Conservation (phyloP, 1,140 invertebrate species). For the Lasioglossum baleicum region DNA sequence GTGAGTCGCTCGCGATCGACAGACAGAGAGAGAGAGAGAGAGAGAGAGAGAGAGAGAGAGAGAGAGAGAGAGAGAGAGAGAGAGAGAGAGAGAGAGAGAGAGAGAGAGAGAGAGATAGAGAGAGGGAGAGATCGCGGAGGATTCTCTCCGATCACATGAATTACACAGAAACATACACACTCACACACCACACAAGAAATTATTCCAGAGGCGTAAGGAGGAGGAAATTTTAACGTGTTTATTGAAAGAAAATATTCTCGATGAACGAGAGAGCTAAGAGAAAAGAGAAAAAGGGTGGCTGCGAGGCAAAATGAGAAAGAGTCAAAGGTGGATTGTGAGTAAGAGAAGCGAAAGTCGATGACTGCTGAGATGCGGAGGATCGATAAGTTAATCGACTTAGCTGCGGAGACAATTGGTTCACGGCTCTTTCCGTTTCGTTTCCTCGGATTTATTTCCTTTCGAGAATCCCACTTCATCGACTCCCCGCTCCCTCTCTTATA, state of each 20-base stretch:
- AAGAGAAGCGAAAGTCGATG: constrained; percentile 34
- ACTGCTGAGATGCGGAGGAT: constrained; percentile 21
- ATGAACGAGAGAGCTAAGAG: background rate
- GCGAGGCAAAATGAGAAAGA: constrained; percentile 9
- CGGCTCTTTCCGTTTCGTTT: constrained; percentile 40
- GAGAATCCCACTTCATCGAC: background rate
- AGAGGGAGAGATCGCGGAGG: background rate
- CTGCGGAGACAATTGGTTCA: constrained; percentile 54
- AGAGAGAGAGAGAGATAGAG: too few relatives aligned
- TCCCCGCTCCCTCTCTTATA: background rate
- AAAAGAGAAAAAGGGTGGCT: background rate
- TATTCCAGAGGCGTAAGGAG: too few relatives aligned
- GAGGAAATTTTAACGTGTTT: too few relatives aligned
- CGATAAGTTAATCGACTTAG: constrained; percentile 42
- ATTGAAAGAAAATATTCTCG: background rate
- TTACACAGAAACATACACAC: too few relatives aligned
- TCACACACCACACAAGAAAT: too few relatives aligned
- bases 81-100: too few relatives aligned
- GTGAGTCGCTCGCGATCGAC: background rate
- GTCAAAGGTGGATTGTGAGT: background rate
- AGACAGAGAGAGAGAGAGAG: too few relatives aligned
- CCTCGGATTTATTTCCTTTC: constrained; percentile 19
- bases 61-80: too few relatives aligned
- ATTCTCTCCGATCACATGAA: background rate
- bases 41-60: too few relatives aligned